These are phyloP conservation scores for Apogon hyalosoma DNA, from an alignment of 2,797 vertebrate genomes.

Conservation along the genomic window DNA sequence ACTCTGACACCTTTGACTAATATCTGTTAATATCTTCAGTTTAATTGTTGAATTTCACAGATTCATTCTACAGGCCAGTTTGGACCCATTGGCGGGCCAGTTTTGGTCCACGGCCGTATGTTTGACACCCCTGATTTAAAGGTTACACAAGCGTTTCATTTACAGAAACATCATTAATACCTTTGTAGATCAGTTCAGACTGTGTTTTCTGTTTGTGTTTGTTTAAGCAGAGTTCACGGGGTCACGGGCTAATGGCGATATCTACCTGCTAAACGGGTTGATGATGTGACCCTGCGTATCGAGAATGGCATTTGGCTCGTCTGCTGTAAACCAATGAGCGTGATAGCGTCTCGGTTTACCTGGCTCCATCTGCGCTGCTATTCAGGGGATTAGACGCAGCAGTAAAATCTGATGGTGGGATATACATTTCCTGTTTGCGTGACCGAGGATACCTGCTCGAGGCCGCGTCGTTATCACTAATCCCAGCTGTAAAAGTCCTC, in stretches of 20 bases:
- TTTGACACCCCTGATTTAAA: too few relatives aligned
- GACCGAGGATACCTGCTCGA: constrained; percentile 32
- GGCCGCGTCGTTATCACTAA: constrained; percentile 57
- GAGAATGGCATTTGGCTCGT: constrained; percentile 30
- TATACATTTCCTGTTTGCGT: constrained; percentile 67
- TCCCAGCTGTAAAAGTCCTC: constrained; percentile 63
- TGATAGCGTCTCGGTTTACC: constrained; percentile 61
- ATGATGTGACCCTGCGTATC: constrained; percentile 31
- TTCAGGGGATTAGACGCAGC: constrained; percentile 58
- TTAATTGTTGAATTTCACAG: too few relatives aligned
- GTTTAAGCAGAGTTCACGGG: constrained; percentile 18
- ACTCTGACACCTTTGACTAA: too few relatives aligned
- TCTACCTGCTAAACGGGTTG: constrained; percentile 38
- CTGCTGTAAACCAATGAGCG: constrained; percentile 47
- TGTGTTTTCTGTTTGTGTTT: too few relatives aligned
- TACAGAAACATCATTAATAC: constrained; percentile 26
- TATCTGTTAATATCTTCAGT: too few relatives aligned
- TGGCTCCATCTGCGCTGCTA: constrained; percentile 62
- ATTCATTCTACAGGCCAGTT: too few relatives aligned
- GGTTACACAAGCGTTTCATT: constrained; percentile 5
- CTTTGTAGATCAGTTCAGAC: not conserved
- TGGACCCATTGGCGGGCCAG: too few relatives aligned
- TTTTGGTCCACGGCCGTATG: too few relatives aligned
- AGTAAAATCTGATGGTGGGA: constrained; percentile 69
- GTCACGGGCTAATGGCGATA: constrained; percentile 23